Evolutionary conservation across 2,797 vertebrate genomes (phyloP), one percentile per base, ranked within the genome.

Genomic region (Poeciliopsis presidionis): DNA sequence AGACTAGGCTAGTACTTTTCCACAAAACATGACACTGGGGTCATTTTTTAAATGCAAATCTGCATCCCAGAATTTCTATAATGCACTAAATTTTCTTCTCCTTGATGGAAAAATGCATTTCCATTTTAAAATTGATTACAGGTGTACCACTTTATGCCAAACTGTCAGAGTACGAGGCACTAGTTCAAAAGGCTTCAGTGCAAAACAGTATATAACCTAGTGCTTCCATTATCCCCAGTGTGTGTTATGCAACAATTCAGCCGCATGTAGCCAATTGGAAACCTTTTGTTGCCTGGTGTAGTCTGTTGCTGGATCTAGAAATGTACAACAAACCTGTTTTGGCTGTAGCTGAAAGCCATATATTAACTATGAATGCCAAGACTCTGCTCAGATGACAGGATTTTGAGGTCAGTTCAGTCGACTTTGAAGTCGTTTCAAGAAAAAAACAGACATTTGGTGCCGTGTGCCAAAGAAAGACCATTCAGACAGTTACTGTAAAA

Each of bases 31-130:
- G 6, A 71, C 14, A 28, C 67, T 28, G 0, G 25, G 25, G 25
- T 28, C 67, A 46, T 18, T n/a, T 16, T 71, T 71, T 45, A 71
- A 46, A 71, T 71, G 43, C 49, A 73, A 73, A 53, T 36, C 47
- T 51, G 30, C 20, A 25, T 39, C 30, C 33, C 9, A 39, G 49
- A 39, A 51, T 53, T 53, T 53, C 36, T 5, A 43, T 53, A 39
- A 49, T 7, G 20, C 72, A 53, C 16, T 3, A 72, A 36, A 22
- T 36, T 13, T 51, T 73, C 11, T 11, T 73, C 47, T 73, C 20
- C 30, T 53, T 28, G 43, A 71, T 46, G n/a, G 43, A 71, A 45
- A 71, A 71, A n/a, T 28, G 25, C 25, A 46, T 71, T 43, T 45
- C 25, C 14, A 25, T 43, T 67, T 67, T 43, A 12, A 28, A 71